These are phyloP conservation scores for Lophura nycthemera DNA, from an alignment of 2,113 vertebrate genomes.

Conservation along the genomic window DNA sequence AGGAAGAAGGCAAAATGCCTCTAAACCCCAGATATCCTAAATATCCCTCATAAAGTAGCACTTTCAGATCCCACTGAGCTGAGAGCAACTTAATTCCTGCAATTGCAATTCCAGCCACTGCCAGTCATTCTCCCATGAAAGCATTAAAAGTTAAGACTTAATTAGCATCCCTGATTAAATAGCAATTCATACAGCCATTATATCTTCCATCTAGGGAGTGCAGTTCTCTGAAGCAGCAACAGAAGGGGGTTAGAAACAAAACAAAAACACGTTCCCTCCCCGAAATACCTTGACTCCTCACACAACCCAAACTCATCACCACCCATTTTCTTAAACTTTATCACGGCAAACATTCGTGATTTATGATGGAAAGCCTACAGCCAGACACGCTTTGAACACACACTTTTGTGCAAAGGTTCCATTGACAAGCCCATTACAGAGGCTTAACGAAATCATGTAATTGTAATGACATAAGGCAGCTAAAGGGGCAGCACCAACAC, in stretches of 20 bases:
- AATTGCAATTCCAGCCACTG: slow-evolving; percentile 33
- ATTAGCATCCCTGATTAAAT: slow-evolving; percentile 73
- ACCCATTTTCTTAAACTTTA: neutral
- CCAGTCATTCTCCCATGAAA: slow-evolving; percentile 62
- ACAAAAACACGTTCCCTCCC: neutral
- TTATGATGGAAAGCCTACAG: neutral
- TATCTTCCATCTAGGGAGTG: neutral
- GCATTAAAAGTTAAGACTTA: slow-evolving; percentile 64
- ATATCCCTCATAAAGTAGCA: neutral
- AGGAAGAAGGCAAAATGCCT: neutral
- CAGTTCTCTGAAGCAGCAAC: neutral
- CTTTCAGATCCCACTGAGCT: neutral
- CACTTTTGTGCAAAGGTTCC: neutral
- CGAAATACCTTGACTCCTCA: neutral
- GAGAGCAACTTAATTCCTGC: slow-evolving; percentile 32
- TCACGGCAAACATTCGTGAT: neutral
- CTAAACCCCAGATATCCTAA: neutral
- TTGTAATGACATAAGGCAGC: neutral
- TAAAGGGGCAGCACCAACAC: neutral
- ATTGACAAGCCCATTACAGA: neutral
- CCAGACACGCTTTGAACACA: neutral
- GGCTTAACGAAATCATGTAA: neutral
- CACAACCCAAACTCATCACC: neutral
- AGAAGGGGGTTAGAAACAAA: neutral
- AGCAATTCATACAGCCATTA: slow-evolving; percentile 63